Conservation (phyloP, 2,797 vertebrate species). For the Botia kubotai region DNA sequence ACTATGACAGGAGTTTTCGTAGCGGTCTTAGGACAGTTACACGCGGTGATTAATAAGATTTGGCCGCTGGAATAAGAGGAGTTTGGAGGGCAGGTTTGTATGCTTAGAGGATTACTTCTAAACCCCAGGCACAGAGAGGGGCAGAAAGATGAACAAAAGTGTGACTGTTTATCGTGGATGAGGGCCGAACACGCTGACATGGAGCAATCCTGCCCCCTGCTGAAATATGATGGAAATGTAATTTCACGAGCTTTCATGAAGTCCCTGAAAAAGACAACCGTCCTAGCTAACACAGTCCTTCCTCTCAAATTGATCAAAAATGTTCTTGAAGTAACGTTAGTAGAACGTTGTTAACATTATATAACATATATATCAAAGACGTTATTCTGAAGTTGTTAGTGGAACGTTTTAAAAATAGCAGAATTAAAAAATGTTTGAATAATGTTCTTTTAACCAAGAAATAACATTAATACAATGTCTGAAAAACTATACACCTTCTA, state of each 20-base stretch:
- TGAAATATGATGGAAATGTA: constrained; percentile 38
- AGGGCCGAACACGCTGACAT: constrained; percentile 19
- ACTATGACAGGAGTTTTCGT: constrained; percentile 35
- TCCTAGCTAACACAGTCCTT: too few relatives aligned
- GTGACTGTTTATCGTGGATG: constrained; percentile 36
- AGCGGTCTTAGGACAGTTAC: constrained; percentile 40
- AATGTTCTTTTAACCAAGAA: too few relatives aligned
- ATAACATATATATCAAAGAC: too few relatives aligned
- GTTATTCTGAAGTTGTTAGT: too few relatives aligned
- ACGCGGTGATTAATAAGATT: constrained; percentile 37
- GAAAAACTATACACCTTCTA: too few relatives aligned
- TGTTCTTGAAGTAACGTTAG: too few relatives aligned
- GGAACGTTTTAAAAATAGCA: too few relatives aligned
- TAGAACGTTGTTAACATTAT: too few relatives aligned
- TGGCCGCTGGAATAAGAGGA: constrained; percentile 21
- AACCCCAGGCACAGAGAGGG: constrained; percentile 46
- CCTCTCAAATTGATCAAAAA: too few relatives aligned
- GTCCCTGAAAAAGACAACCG: too few relatives aligned
- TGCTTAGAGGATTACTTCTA: constrained; percentile 57
- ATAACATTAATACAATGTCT: too few relatives aligned
- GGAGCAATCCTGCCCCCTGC: constrained; percentile 67
- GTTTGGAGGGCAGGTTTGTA: constrained; percentile 44
- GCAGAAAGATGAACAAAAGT: constrained; percentile 47
- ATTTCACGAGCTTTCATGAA: not conserved
- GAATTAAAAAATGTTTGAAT: too few relatives aligned